phyloP scores from a whole-genome alignment of 2,797 vertebrate genomes.

The Babyrousa celebensis region DNA sequence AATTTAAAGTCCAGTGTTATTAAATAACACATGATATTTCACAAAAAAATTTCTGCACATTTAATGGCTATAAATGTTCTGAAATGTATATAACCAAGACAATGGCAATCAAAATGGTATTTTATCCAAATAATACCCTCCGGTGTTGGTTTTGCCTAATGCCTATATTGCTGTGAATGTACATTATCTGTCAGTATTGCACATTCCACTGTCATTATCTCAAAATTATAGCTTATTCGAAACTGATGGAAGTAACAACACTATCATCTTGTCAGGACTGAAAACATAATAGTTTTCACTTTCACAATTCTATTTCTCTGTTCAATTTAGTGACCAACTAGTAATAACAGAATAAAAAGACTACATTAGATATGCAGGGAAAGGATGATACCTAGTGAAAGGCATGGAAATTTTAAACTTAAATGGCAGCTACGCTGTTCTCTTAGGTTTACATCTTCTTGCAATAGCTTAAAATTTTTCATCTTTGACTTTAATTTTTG shows the following conservation, averaged over 20 bases:
- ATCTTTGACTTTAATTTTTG: constrained; percentile 86
- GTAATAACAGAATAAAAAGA: constrained; percentile 92
- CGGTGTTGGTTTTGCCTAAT: constrained; percentile 91
- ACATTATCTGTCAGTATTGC: constrained; percentile 90
- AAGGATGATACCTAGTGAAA: constrained; percentile 86
- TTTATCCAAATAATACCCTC: constrained; percentile 90
- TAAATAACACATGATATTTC: constrained; percentile 76
- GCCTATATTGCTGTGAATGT: constrained; percentile 91
- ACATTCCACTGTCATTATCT: constrained; percentile 92
- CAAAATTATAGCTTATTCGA: constrained; percentile 93
- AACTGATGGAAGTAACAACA: constrained; percentile 92
- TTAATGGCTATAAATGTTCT: constrained; percentile 89
- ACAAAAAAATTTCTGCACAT: constrained; percentile 81
- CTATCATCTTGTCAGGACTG: constrained; percentile 93
- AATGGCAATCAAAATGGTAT: constrained; percentile 89
- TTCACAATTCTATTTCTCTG: constrained; percentile 92
- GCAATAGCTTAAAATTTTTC: constrained; percentile 85
- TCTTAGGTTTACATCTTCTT: constrained; percentile 85
- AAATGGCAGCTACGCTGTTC: constrained; percentile 87
- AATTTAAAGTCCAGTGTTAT: constrained; percentile 53
- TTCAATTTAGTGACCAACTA: constrained; percentile 93
- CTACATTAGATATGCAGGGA: constrained; percentile 89
- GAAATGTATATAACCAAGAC: constrained; percentile 85
- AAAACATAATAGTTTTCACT: constrained; percentile 94
- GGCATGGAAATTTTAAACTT: constrained; percentile 85